A percentile compares a stretch with the other conserved stretches of the same genome.
These are phyloP conservation scores for Diplodus sargus DNA, from an alignment of 2,797 vertebrate species.

Conservation along the genomic window DNA sequence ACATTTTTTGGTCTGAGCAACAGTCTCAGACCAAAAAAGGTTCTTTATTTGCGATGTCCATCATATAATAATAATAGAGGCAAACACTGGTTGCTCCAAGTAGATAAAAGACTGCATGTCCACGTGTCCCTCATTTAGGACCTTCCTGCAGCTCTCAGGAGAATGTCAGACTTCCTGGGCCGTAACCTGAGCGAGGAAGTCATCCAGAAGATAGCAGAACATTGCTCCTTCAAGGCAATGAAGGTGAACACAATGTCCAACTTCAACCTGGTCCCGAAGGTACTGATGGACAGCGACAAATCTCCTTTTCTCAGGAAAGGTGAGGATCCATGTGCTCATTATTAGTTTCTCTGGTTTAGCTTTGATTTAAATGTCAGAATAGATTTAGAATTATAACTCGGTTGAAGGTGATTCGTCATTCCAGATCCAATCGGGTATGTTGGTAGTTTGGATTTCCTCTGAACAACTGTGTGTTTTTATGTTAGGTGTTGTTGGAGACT, in stretches of 20 bases:
- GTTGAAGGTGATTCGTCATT: background rate
- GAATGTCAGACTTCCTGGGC: slow-evolving; percentile 84
- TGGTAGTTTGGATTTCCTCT: no score
- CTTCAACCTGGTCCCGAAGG: slow-evolving; percentile 84
- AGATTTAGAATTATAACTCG: no score
- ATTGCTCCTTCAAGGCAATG: slow-evolving; percentile 86
- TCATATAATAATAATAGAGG: background rate
- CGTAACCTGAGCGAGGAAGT: slow-evolving; percentile 76
- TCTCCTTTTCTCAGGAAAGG: slow-evolving; percentile 90
- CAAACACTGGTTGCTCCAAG: background rate
- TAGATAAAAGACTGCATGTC: background rate
- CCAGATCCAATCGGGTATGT: background rate
- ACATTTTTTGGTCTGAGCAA: background rate
- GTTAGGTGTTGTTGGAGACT: slow-evolving; percentile 74
- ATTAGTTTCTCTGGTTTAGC: background rate
- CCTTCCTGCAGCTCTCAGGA: slow-evolving; percentile 74
- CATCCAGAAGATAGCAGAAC: slow-evolving; percentile 79
- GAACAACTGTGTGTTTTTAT: slow-evolving; percentile 20
- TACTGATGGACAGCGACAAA: slow-evolving; percentile 81
- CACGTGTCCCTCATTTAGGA: slow-evolving; percentile 75
- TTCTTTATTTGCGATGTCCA: background rate
- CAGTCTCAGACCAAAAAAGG: background rate
- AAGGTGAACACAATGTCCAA: slow-evolving; percentile 89
- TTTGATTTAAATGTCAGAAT: no score
- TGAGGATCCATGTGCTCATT: slow-evolving; percentile 53